Evolutionary conservation across 2,797 vertebrate genomes (phyloP).

Genomic region (Enteromius viviparus): DNA sequence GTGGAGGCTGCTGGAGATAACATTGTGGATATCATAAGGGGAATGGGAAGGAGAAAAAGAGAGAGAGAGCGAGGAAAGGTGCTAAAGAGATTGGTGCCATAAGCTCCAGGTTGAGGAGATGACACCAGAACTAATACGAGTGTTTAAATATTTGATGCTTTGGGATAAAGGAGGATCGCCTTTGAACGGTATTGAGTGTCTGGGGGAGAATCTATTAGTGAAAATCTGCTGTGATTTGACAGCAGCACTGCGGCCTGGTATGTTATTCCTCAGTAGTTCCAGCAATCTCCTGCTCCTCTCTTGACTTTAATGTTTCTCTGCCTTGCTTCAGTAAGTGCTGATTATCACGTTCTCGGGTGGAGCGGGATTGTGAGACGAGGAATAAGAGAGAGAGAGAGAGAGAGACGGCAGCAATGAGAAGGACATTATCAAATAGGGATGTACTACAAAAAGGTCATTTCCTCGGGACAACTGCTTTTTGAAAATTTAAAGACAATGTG

Average conservation of each 20-base stretch:
- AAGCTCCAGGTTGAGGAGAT: constrained; percentile 85
- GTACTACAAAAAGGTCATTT: constrained; percentile 24
- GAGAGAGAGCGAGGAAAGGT: constrained; percentile 68
- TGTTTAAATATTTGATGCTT: constrained; percentile 99
- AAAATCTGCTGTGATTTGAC: constrained; percentile 94
- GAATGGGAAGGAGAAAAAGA: constrained; percentile 69
- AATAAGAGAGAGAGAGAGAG: constrained; percentile 16
- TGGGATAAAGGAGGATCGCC: constrained; percentile 99
- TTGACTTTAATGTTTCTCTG: constrained; percentile 94
- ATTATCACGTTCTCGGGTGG: constrained; percentile 86
- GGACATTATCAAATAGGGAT: constrained; percentile 23
- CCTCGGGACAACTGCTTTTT: not conserved
- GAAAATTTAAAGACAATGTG: constrained; percentile 10
- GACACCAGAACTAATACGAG: constrained; percentile 95
- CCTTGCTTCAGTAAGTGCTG: constrained; percentile 93
- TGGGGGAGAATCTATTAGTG: constrained; percentile 99
- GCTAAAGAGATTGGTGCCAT: constrained; percentile 80
- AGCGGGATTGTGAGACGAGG: constrained; percentile 59
- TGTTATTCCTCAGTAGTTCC: constrained; percentile 93
- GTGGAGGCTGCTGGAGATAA: constrained; percentile 92
- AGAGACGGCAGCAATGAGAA: constrained; percentile 14
- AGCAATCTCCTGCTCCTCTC: constrained; percentile 80
- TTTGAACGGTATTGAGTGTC: constrained; percentile 99
- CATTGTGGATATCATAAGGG: constrained; percentile 90
- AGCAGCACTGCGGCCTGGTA: constrained; percentile 86